Evolutionary conservation across 2,113 vertebrate genomes (phyloP).

Genomic region (Charina bottae): DNA sequence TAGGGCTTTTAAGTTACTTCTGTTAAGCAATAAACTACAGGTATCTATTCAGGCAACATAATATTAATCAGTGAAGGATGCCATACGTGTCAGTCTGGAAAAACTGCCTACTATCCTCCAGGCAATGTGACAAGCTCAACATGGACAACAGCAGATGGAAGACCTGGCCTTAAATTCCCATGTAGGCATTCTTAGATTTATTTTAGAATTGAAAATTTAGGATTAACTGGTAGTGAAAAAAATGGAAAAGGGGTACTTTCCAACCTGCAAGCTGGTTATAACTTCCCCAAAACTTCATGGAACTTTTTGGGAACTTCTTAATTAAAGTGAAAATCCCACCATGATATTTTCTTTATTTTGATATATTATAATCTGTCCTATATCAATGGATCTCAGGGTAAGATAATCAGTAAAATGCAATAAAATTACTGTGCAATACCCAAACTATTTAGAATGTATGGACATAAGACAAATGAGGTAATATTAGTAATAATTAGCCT

Average conservation of each 20-base stretch:
- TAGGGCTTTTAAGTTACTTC: constrained; percentile 4
- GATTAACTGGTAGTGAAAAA: not conserved
- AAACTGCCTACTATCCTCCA: constrained; percentile 15
- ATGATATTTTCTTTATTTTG: not conserved
- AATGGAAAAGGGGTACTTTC: not conserved
- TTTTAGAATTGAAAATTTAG: constrained; percentile 12
- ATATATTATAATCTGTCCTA: not conserved
- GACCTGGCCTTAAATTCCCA: constrained; percentile 8
- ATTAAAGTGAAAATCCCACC: not conserved
- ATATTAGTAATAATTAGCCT: not conserved
- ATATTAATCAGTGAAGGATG: not conserved
- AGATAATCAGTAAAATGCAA: not conserved
- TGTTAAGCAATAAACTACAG: constrained; percentile 23
- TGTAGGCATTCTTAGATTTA: not conserved
- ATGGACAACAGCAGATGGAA: constrained; percentile 21
- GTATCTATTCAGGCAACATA: constrained; percentile 11
- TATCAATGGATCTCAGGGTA: not conserved
- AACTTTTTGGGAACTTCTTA: not conserved
- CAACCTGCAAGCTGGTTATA: not conserved
- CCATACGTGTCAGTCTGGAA: constrained; percentile 39
- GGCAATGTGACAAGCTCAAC: constrained; percentile 1
- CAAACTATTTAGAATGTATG: not conserved
- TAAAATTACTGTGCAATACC: not conserved
- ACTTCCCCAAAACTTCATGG: not conserved
- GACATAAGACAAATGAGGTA: not conserved